Base-by-base conservation (phyloP, 2,888 invertebrate genomes). In the Eupithecia vulgata region DNA sequence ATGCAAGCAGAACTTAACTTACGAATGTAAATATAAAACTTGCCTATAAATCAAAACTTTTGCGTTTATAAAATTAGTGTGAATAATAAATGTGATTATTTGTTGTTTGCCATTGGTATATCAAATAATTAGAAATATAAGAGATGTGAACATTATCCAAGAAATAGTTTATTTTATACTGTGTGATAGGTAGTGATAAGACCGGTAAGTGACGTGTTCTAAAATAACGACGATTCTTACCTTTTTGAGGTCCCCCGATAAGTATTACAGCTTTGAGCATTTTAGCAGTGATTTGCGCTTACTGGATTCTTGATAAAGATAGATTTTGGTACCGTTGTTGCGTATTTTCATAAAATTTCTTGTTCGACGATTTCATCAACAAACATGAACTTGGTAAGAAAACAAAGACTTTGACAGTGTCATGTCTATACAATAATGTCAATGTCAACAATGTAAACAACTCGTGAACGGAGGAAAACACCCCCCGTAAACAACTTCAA, bases 241-340 rank as follows among this genome's bases (percentile, higher is more conserved):
- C 98, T 96, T 99, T 99, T 89, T 98, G 97, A 0, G 98, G 98
- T 7, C 99, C 99, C 34, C 99, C 99, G 80, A 99, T 97, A 79
- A 99, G 94, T 88, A 99, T 98, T 17, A 99, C 97, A 69, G 98
- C 98, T 93, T 97, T 97, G 77, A 97, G 89, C 96, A 97, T 97
- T 75, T 76, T 83, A 0, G 61, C 21, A 35, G 25, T n/a, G 30
- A 40, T 25, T 35, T 40, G 40, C 8, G 48, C 34, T 61, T 57
- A 21, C 21, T 48, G 8, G 10, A 30, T 8, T 61, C 25, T 67
- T 35, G 35, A 21, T 37, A 74, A 45, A 62, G 70, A 45, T 45
- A 45, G 45, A 45, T 59, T 25, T 30, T 57, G 25, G 3, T 25
- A 13, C 13, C 13, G 5, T 57, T 57, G 25, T 57, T 57, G 57